phyloP scores from a whole-genome alignment of 2,797 vertebrate species.

The Phrynocephalus forsythii region DNA sequence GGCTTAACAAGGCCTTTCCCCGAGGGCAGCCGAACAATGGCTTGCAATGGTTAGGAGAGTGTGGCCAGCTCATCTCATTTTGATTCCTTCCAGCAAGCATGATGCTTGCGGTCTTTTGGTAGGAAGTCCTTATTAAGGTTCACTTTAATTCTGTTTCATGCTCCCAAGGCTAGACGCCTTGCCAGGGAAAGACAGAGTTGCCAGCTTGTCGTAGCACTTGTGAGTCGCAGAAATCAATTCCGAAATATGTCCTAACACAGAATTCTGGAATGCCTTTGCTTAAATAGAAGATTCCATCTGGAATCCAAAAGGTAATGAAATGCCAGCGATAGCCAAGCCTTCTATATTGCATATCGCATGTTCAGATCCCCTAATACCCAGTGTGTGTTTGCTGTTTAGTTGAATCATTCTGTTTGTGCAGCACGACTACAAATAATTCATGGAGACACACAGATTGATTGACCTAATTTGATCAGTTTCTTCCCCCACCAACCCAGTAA shows the following conservation, averaged over 20 bases:
- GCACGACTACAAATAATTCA: background rate
- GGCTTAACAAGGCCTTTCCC: background rate
- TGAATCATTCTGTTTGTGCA: background rate
- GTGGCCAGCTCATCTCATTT: background rate
- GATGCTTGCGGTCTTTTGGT: background rate
- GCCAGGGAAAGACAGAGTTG: background rate
- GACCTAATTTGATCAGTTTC: background rate
- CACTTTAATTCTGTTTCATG: background rate
- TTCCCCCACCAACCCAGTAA: background rate
- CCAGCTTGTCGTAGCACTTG: background rate
- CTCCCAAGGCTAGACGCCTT: background rate
- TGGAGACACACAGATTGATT: background rate
- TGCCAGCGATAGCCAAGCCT: background rate
- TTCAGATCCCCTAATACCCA: background rate
- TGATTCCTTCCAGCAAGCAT: background rate
- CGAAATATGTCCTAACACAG: background rate
- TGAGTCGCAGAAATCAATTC: background rate
- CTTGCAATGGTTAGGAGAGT: background rate
- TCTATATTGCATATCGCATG: background rate
- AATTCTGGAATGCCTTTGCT: background rate
- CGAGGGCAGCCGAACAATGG: background rate
- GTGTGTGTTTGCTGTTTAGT: background rate
- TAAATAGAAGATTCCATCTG: background rate
- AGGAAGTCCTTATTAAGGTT: background rate
- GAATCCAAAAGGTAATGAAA: background rate